phyloP scores from a whole-genome alignment of 2,888 invertebrate species.

The Nemotelus pantherinus region DNA sequence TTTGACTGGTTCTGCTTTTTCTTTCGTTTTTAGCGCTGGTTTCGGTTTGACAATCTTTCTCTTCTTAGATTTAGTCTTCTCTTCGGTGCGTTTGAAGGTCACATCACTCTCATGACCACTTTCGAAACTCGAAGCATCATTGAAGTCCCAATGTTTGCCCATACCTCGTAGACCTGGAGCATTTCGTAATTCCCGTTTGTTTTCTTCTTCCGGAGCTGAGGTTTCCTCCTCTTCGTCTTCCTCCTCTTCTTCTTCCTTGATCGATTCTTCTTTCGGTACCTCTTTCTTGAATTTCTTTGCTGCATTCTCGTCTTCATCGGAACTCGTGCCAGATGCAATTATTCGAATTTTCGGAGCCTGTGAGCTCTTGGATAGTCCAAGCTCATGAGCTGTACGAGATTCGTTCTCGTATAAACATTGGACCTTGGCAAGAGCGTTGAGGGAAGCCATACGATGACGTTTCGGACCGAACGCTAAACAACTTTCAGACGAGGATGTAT shows the following conservation, averaged over 20 bases:
- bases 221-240: conserved; percentile 50
- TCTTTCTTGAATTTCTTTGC: conserved; percentile 50
- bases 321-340: conserved; percentile 62
- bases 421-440: conserved; percentile 90
- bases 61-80: conserved; percentile 50
- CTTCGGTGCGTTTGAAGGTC: conserved; percentile 41
- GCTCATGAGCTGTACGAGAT: conserved; percentile 75
- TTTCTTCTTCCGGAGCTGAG: conserved; percentile 55
- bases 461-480: conserved; percentile 72
- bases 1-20: conserved; percentile 57
- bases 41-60: conserved; percentile 45
- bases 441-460: conserved; percentile 85
- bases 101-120: conserved; percentile 52
- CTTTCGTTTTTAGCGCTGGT: conserved; percentile 53
- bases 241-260: conserved; percentile 53
- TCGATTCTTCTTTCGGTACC: conserved; percentile 50
- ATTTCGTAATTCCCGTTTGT: conserved; percentile 72
- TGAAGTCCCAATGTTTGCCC: conserved; percentile 87
- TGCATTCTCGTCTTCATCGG: conserved; percentile 66
- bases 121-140: conserved; percentile 63
- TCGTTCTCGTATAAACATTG: conserved; percentile 92
- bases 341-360: conserved; percentile 65
- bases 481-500: conserved; percentile 52
- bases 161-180: conserved; percentile 80
- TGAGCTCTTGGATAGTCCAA: conserved; percentile 66